phyloP scores from a whole-genome alignment of 2,888 invertebrate genomes.

The Hypselothyrea guttata region DNA sequence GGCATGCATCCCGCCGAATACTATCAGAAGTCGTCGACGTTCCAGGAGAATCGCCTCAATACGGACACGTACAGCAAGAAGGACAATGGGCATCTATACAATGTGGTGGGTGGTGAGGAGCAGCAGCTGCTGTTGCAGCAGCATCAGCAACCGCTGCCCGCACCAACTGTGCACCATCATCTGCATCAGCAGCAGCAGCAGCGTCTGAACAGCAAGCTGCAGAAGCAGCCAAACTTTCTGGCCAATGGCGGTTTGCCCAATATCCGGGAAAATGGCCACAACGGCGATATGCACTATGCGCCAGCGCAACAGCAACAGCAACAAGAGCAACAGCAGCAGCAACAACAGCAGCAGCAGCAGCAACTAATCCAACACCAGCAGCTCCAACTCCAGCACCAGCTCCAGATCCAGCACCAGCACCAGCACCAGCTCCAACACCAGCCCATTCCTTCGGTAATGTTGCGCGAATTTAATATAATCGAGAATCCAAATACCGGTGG shows the following conservation, averaged over 20 bases:
- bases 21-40: constrained; percentile 81
- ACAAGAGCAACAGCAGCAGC: constrained; percentile 49
- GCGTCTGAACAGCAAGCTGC: constrained; percentile 78
- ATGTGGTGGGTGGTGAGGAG: constrained; percentile 68
- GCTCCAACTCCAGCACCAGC: constrained; percentile 52
- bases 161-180: constrained; percentile 67
- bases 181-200: constrained; percentile 80
- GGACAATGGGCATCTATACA: constrained; percentile 75
- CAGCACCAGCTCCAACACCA: constrained; percentile 54
- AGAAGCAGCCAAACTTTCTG: constrained; percentile 79
- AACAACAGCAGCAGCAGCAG: constrained; percentile 32
- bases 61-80: constrained; percentile 81
- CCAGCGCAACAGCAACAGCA: constrained; percentile 36
- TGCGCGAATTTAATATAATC: constrained; percentile 82
- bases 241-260: constrained; percentile 81
- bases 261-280: constrained; percentile 79
- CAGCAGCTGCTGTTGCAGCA: constrained; percentile 74
- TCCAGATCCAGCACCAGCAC: constrained; percentile 45
- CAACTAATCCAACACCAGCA: constrained; percentile 45
- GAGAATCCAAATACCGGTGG: constrained; percentile 82
- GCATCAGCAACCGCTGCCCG: constrained; percentile 51
- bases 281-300: constrained; percentile 48
- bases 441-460: constrained; percentile 83
- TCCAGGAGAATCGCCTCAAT: constrained; percentile 80
- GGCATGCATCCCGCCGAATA: constrained; percentile 80